Evolutionary conservation across 2,888 invertebrate species (phyloP), one percentile per base, ranked within the genome.

Genomic region (Phoronis australis): DNA sequence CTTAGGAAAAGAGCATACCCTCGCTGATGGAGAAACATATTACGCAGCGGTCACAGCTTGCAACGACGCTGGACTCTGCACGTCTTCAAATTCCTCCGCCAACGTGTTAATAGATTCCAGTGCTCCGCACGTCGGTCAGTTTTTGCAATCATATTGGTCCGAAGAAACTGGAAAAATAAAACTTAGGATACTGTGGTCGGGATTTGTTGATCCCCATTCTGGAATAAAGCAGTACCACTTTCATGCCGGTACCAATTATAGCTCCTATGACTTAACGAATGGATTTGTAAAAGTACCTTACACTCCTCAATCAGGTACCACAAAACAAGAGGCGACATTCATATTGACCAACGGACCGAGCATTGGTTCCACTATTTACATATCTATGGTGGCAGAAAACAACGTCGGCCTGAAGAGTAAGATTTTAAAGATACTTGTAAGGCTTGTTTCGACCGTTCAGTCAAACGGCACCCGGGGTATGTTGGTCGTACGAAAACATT

Each of bases 391-490:
- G 23, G 21, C 22, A n/a, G n/a, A n/a, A n/a, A n/a, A n/a, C n/a
- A n/a, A n/a, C n/a, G n/a, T n/a, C n/a, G n/a, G n/a, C n/a, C 24
- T 58, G 20, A 50, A 42, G 20, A 59, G 55, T 27, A 40, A 49
- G 2, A 31, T 48, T 6, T 51, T 50, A 1, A 54, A n/a, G n/a
- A n/a, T n/a, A n/a, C n/a, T n/a, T n/a, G n/a, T n/a, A n/a, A n/a
- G n/a, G n/a, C n/a, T n/a, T n/a, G n/a, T n/a, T n/a, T n/a, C n/a
- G n/a, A n/a, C n/a, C n/a, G n/a, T n/a, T n/a, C n/a, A n/a, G n/a
- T n/a, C n/a, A n/a, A n/a, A n/a, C n/a, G n/a, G n/a, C 0, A 26
- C 38, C 4, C 18, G 39, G 4, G 56, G 56, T 6, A 31, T n/a
- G 3, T 46, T 57, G 25, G 37, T 46, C 6, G 26, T 51, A 3